Base-by-base conservation (phyloP, 2,113 vertebrate genomes). In the Gymnorhina tibicen region DNA sequence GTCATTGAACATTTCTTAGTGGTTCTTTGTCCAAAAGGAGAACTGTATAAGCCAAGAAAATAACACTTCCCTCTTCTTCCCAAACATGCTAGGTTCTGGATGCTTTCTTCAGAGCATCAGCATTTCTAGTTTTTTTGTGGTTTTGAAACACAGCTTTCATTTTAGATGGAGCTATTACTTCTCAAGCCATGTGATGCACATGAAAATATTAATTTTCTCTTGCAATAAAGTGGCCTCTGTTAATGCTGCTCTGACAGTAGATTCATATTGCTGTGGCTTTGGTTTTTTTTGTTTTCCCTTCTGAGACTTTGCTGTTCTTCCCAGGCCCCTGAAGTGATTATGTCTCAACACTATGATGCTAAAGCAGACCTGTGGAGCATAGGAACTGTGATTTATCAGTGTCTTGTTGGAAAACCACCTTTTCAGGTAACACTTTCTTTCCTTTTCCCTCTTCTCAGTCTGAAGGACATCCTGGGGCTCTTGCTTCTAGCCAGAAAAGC, bases 341-440 rank as follows among this genome's bases (percentile, higher is more conserved):
- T 99, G 99, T 99, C 99, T 80, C 99, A 99, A 95, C 99, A 99
- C 87, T 99, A 99, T 18, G 99, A 99, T 80, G 99, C 99, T 88
- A 99, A 99, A 97, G 99, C 99, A 13, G 99, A 99, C 97, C 97
- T 99, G 89, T 99, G 99, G 99, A 99, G 99, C 97, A 99, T 99
- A 76, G 99, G 99, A 80, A 99, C 99, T 1, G 99, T 99, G 66
- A 98, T 99, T 91, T 99, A 99, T 97, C 99, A 99, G 85, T 99
- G 99, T 98, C 99, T 99, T 53, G 99, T 99, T 74, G 99, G 99
- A 94, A 99, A 99, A 91, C 99, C 99, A n/a, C 99, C 99, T 67
- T 99, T 99, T 96, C 99, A 99, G 99, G 99, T 99, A 95, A 87
- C 13, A 9, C 10, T 75, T 66, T 1, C 7, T 75, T 84, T 76